Conservation (phyloP, 2,888 invertebrate species). For the Ptilodon capucinus region DNA sequence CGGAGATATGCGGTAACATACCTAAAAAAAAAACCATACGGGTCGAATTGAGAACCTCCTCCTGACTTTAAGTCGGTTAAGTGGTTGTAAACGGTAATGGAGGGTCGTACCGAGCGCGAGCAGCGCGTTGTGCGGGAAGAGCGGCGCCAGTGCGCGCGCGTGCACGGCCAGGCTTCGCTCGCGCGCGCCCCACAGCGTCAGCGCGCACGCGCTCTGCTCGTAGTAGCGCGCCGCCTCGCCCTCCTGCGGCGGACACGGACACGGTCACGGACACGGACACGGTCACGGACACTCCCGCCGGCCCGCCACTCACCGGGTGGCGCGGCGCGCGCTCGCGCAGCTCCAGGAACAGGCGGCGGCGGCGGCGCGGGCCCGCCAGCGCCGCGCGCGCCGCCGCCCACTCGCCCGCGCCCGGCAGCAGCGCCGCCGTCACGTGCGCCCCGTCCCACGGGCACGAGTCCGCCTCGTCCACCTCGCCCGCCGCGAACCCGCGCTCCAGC, state of each 20-base stretch:
- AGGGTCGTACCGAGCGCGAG: constrained; percentile 49
- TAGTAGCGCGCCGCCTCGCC: constrained; percentile 38
- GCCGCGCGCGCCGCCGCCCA: constrained; percentile 13
- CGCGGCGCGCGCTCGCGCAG: constrained; percentile 7
- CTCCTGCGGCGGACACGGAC: constrained; percentile 24
- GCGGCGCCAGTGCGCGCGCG: constrained; percentile 33
- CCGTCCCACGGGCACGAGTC: constrained; percentile 45
- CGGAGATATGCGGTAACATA: too few relatives aligned
- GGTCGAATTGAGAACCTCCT: too few relatives aligned
- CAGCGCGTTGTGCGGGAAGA: constrained; percentile 39
- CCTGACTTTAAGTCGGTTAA: too few relatives aligned
- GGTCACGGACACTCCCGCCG: constrained; percentile 36
- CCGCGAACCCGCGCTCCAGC: constrained; percentile 31
- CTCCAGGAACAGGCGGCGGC: constrained; percentile 23
- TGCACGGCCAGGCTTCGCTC: constrained; percentile 25
- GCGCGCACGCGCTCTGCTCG: constrained; percentile 51
- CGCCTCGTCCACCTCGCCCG: constrained; percentile 4
- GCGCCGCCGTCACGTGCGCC: constrained; percentile 36
- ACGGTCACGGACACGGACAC: constrained; percentile 28
- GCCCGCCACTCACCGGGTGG: constrained; percentile 14
- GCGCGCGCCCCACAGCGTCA: constrained; percentile 18
- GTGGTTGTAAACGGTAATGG: too few relatives aligned
- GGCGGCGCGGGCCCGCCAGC: constrained; percentile 27
- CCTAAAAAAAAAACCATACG: too few relatives aligned
- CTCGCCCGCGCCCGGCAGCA: constrained; percentile 20